These are phyloP conservation scores for Ispidina picta DNA, from an alignment of 2,797 vertebrate genomes.

Conservation along the genomic window DNA sequence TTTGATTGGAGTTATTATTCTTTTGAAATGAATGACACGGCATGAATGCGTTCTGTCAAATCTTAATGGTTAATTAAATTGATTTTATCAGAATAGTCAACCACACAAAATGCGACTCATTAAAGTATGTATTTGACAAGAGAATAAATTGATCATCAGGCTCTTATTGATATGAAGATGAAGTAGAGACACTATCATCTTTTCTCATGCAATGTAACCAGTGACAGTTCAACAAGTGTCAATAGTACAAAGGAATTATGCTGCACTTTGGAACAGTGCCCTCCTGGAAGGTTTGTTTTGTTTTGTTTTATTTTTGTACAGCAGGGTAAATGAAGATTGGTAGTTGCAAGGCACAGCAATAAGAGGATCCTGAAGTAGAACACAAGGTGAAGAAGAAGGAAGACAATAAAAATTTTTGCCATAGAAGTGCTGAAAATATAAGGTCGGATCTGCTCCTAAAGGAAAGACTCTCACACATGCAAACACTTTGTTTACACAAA, in stretches of 20 bases:
- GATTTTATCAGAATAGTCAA: slow-evolving; percentile 76
- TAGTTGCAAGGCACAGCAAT: background rate
- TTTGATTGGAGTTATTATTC: slow-evolving; percentile 77
- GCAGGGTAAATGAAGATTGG: slow-evolving; percentile 26
- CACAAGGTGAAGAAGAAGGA: background rate
- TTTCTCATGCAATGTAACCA: background rate
- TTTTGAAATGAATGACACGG: slow-evolving; percentile 71
- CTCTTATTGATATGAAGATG: slow-evolving; percentile 58
- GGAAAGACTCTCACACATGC: background rate
- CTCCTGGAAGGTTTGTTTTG: background rate
- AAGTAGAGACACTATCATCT: background rate
- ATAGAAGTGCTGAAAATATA: background rate
- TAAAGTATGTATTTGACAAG: slow-evolving; percentile 70
- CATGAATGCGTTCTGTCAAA: slow-evolving; percentile 72
- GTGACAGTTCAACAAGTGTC: background rate
- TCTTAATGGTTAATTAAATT: slow-evolving; percentile 76
- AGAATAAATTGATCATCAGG: slow-evolving; percentile 70
- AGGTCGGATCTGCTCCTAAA: background rate
- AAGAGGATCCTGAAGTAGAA: background rate
- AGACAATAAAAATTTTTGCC: background rate
- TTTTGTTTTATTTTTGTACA: background rate
- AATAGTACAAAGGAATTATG: background rate
- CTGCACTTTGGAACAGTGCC: background rate
- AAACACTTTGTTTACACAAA: background rate
- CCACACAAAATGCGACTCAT: slow-evolving; percentile 57